Conservation (phyloP, 2,888 invertebrate genomes). For the Hesperia comma region DNA sequence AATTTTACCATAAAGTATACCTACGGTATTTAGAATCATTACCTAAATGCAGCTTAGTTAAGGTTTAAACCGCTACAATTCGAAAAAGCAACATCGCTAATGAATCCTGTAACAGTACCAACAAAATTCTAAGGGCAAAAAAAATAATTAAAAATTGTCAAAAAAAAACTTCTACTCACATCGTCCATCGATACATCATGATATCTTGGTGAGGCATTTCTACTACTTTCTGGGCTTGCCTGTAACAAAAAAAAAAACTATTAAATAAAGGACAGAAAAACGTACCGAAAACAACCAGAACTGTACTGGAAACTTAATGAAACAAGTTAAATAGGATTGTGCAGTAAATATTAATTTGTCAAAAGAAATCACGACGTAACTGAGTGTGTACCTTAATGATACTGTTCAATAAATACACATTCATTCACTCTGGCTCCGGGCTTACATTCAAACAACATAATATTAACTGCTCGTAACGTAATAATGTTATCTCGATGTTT, state of each 20-base stretch:
- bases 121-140: too few relatives aligned
- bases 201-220: slow-evolving; percentile 79
- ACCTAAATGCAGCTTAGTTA: too few relatives aligned
- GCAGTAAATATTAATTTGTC: too few relatives aligned
- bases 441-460: slow-evolving; percentile 12
- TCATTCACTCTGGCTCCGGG: neutral
- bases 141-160: neutral
- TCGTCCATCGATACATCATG: slow-evolving; percentile 81
- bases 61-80: too few relatives aligned
- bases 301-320: neutral
- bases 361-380: too few relatives aligned
- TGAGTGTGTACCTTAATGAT: too few relatives aligned
- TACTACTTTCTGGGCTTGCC: slow-evolving; percentile 81
- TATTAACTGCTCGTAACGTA: slow-evolving; percentile 18
- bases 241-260: slow-evolving; percentile 60
- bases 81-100: too few relatives aligned
- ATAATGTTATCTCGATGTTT: slow-evolving; percentile 36
- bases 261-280: neutral
- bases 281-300: too few relatives aligned
- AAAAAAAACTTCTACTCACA: slow-evolving; percentile 58
- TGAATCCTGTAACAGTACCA: too few relatives aligned
- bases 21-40: too few relatives aligned
- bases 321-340: too few relatives aligned
- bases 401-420: neutral
- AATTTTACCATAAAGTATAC: neutral